A percentile compares a stretch with the other conserved stretches of the same genome.
Conservation (phyloP, 2,888 invertebrate genomes). For the Phyto melanocephala region DNA sequence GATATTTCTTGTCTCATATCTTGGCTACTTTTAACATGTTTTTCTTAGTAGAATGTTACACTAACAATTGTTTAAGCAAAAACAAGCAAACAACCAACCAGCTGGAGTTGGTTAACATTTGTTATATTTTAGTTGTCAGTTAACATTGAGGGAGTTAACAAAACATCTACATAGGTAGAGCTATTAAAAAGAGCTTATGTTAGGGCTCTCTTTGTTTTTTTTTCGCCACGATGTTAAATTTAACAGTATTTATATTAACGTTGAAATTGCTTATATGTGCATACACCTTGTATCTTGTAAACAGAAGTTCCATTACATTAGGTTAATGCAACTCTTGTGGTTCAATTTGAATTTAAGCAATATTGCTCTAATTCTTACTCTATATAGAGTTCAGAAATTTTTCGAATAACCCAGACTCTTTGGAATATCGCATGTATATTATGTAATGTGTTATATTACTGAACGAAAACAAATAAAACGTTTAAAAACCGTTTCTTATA, state of each 20-base stretch:
- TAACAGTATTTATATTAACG: not conserved
- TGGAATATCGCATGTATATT: too few species aligned
- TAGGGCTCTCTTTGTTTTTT: slow-evolving; percentile 1
- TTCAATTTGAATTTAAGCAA: too few species aligned
- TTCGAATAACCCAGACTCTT: too few species aligned
- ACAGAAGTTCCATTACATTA: too few species aligned
- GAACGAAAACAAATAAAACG: too few species aligned
- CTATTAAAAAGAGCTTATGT: not conserved
- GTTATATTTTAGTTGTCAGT: not conserved
- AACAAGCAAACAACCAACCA: not conserved
- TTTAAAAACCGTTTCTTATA: too few species aligned
- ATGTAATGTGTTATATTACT: too few species aligned
- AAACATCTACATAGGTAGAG: not conserved
- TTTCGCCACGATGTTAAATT: not conserved
- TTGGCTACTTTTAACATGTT: not conserved
- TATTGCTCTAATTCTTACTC: too few species aligned
- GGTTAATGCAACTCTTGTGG: too few species aligned
- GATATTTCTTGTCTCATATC: slow-evolving; percentile 1
- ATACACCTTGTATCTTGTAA: too few species aligned
- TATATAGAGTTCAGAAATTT: too few species aligned
- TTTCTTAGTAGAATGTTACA: not conserved
- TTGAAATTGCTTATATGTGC: too few species aligned
- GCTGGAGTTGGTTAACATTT: not conserved
- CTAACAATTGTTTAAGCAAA: slow-evolving; percentile 17
- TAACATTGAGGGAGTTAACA: slow-evolving; percentile 11